phyloP scores from a whole-genome alignment of 35 echinoderm and acorn worm genomes.

The Stichopus chloronotus region DNA sequence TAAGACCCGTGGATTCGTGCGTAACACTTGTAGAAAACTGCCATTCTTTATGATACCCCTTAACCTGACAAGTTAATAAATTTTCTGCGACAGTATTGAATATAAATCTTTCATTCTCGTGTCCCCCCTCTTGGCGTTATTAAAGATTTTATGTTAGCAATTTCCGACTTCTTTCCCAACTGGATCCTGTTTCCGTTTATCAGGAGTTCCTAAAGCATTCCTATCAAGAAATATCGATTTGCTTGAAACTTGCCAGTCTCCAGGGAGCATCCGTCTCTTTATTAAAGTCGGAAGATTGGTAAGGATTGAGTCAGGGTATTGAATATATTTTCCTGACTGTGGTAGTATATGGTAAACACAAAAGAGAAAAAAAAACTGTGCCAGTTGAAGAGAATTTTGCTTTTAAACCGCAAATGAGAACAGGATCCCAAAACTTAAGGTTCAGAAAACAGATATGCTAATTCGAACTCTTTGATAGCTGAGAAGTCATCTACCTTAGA shows the following conservation, averaged over 20 bases:
- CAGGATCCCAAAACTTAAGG: too few relatives aligned
- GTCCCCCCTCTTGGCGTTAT: not conserved
- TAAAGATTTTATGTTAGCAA: slow-evolving; percentile 10
- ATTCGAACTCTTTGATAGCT: too few relatives aligned
- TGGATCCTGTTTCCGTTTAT: not conserved
- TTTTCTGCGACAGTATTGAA: not conserved
- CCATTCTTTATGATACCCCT: not conserved
- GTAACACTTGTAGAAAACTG: not conserved
- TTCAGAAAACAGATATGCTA: too few relatives aligned
- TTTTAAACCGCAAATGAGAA: too few relatives aligned
- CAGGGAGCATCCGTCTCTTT: slow-evolving; percentile 16
- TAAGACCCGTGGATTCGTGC: not conserved
- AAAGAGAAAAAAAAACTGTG: not conserved
- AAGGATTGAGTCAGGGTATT: not conserved
- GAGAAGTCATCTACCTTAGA: too few relatives aligned
- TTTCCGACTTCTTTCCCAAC: not conserved
- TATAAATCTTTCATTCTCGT: not conserved
- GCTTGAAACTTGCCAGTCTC: slow-evolving; percentile 22
- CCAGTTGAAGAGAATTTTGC: too few relatives aligned
- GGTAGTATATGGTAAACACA: not conserved
- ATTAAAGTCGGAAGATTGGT: not conserved
- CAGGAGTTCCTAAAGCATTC: slow-evolving; percentile 19
- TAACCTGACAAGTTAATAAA: slow-evolving; percentile 1
- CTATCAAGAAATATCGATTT: slow-evolving; percentile 37
- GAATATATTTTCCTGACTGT: too few relatives aligned